Evolutionary conservation across 2,113 vertebrate genomes (phyloP).

Genomic region (Microcebus tavaratra): DNA sequence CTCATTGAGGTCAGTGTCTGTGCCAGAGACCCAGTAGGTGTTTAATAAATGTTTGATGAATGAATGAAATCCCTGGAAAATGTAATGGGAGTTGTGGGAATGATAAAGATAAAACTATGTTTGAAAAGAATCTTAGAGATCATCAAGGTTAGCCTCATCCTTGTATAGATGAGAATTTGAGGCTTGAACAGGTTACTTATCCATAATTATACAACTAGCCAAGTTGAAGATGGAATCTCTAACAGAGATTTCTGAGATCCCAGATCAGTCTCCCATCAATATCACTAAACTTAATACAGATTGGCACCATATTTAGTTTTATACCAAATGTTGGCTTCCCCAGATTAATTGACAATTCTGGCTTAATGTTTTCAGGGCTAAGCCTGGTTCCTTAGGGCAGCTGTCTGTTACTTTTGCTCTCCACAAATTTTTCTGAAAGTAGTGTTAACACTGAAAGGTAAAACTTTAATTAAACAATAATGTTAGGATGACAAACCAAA

Average conservation of each 20-base stretch:
- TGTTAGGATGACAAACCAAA: conserved; percentile 46
- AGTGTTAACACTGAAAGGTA: conserved; percentile 20
- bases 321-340: neutral
- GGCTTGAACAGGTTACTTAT: neutral
- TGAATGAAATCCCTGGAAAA: neutral
- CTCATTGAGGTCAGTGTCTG: neutral
- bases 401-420: neutral
- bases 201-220: neutral
- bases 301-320: neutral
- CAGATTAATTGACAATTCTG: neutral
- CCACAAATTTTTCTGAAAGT: conserved; percentile 37
- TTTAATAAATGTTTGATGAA: conserved; percentile 32
- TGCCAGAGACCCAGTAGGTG: neutral
- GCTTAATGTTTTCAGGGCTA: neutral
- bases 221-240: neutral
- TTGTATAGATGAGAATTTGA: neutral
- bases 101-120: neutral
- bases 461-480: conserved; percentile 49
- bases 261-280: neutral
- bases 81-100: conserved; percentile 6
- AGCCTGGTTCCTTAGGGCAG: neutral
- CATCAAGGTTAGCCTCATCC: neutral
- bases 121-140: conserved; percentile 22
- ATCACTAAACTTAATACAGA: neutral
- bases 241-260: neutral